Evolutionary conservation across 2,888 invertebrate genomes (phyloP).

Genomic region (Trissoscelio sp.): DNA sequence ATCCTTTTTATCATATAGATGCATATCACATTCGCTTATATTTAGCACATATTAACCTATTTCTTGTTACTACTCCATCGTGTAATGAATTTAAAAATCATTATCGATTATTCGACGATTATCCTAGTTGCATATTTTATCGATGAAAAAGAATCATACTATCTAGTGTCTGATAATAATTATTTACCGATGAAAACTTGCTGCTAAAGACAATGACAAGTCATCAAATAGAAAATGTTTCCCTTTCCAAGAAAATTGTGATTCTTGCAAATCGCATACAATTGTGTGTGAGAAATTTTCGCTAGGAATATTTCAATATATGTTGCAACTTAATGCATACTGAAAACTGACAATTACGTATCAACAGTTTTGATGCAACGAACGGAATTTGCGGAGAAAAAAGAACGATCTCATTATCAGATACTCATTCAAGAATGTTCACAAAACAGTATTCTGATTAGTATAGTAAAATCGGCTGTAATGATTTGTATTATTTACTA

Average conservation of each 20-base stretch:
- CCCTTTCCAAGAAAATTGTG: conserved; percentile 42
- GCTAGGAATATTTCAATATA: conserved; percentile 45
- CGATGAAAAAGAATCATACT: conserved; percentile 18
- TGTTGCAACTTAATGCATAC: conserved; percentile 32
- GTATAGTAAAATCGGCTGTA: neutral
- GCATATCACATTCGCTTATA: conserved; percentile 36
- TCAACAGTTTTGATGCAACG: conserved; percentile 48
- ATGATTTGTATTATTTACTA: neutral
- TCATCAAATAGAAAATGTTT: conserved; percentile 41
- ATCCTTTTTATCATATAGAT: conserved; percentile 45
- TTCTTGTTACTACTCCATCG: conserved; percentile 3
- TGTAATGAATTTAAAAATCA: conserved; percentile 11
- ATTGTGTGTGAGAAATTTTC: conserved; percentile 60
- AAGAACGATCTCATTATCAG: conserved; percentile 29
- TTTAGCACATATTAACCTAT: conserved; percentile 31
- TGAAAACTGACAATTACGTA: conserved; percentile 52
- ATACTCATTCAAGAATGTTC: conserved; percentile 6
- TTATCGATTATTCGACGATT: conserved; percentile 20
- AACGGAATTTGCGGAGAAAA: conserved; percentile 28
- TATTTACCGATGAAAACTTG: conserved; percentile 36
- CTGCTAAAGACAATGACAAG: conserved; percentile 50
- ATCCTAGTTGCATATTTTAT: conserved; percentile 44
- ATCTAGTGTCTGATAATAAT: conserved; percentile 23
- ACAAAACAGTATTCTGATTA: too few relatives aligned
- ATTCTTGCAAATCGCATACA: conserved; percentile 28